phyloP scores from a whole-genome alignment of 2,888 invertebrate genomes.

The Carcina quercana region DNA sequence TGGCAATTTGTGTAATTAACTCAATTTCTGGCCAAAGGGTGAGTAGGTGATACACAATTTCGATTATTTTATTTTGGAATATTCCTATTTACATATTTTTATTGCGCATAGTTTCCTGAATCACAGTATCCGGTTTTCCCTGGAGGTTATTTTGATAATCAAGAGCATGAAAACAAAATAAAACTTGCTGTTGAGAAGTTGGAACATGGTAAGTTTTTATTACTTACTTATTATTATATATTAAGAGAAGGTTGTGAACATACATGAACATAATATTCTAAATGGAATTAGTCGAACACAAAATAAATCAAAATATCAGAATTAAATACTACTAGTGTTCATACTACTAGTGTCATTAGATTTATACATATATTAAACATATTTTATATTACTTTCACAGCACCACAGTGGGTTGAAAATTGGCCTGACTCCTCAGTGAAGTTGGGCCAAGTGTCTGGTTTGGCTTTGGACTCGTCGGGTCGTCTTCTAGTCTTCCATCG shows the following conservation, averaged over 20 bases:
- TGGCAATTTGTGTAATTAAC: conserved; percentile 26
- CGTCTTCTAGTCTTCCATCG: conserved; percentile 89
- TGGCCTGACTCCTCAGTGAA: conserved; percentile 73
- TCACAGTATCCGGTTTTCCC: conserved; percentile 43
- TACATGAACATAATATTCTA: too few species aligned
- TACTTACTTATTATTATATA: too few species aligned
- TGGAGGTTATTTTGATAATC: conserved; percentile 29
- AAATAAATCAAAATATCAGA: neutral
- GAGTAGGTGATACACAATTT: conserved; percentile 20
- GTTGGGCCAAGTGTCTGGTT: conserved; percentile 86
- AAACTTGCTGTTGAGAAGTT: conserved; percentile 41
- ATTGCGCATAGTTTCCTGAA: conserved; percentile 34
- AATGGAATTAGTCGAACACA: too few species aligned
- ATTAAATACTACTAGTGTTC: neutral
- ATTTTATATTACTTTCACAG: too few species aligned
- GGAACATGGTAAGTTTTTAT: conserved; percentile 47
- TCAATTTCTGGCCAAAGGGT: conserved; percentile 38
- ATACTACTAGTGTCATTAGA: neutral
- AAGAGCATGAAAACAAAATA: conserved; percentile 21
- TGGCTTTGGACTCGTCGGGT: conserved; percentile 83
- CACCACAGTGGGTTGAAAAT: conserved; percentile 64
- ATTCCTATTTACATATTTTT: conserved; percentile 8
- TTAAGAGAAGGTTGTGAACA: too few species aligned
- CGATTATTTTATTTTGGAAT: conserved; percentile 3
- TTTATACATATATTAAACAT: conserved; percentile 11